Conservation (phyloP, 37 sponge, comb jelly and placozoan genomes). For the Chondrilla cf. caribensis region DNA sequence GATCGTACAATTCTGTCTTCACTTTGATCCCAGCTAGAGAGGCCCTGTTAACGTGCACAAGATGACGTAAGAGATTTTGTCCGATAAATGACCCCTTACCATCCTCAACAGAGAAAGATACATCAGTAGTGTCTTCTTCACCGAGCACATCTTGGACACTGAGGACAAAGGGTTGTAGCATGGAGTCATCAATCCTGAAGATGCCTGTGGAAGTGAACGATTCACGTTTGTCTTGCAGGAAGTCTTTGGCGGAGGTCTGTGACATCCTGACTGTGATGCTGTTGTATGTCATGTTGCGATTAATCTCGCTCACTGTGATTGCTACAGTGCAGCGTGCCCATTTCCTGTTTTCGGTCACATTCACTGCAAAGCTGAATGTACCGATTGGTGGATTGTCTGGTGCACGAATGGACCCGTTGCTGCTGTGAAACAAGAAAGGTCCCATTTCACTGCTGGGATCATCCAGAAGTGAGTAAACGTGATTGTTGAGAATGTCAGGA, state of each 20-base stretch:
- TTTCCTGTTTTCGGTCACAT: slow-evolving; percentile 23
- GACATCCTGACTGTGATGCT: not conserved
- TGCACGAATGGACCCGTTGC: slow-evolving; percentile 18
- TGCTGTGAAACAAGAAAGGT: not conserved
- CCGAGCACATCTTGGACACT: not conserved
- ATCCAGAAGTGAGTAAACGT: slow-evolving; percentile 12
- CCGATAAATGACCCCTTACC: slow-evolving; percentile 17
- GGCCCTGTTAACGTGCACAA: slow-evolving; percentile 36
- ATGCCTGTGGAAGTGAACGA: not conserved
- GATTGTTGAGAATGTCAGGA: slow-evolving; percentile 59
- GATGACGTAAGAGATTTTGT: slow-evolving; percentile 43
- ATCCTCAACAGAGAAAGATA: slow-evolving; percentile 11
- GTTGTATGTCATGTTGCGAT: not conserved
- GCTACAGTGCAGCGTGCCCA: not conserved
- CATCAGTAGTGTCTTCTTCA: slow-evolving; percentile 10
- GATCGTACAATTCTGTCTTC: slow-evolving; percentile 37
- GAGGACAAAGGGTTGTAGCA: not conserved
- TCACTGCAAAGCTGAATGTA: slow-evolving; percentile 23
- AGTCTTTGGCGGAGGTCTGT: not conserved
- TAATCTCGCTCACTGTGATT: not conserved
- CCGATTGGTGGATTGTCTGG: slow-evolving; percentile 29
- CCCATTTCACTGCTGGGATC: too few relatives aligned
- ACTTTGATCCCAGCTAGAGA: slow-evolving; percentile 30
- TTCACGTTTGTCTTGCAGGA: not conserved
- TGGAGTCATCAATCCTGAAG: not conserved